Evolutionary conservation across 2,888 invertebrate species (phyloP).

Genomic region (Diaphora mendica): DNA sequence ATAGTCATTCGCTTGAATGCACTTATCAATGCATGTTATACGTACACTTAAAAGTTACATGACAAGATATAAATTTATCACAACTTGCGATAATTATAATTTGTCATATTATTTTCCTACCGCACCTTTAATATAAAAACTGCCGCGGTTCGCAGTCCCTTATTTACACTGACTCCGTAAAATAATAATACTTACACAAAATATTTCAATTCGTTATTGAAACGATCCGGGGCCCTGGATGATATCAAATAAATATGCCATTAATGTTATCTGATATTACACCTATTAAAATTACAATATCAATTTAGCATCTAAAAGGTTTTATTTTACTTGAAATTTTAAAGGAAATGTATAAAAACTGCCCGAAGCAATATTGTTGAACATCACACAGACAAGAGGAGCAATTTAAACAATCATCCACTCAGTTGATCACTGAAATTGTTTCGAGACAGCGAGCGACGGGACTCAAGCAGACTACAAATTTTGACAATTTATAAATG

Average conservation of each 20-base stretch:
- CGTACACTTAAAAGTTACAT: background rate
- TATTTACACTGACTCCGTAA: background rate
- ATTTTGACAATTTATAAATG: conserved; percentile 44
- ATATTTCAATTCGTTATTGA: background rate
- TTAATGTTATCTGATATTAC: background rate
- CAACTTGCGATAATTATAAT: background rate
- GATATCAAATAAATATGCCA: background rate
- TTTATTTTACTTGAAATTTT: conserved; percentile 1
- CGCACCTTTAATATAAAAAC: background rate
- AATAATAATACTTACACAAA: background rate
- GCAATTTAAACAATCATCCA: conserved; percentile 66
- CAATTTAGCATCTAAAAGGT: conserved; percentile 5
- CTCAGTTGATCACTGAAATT: conserved; percentile 68
- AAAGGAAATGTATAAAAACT: conserved; percentile 20
- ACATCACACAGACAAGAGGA: conserved; percentile 53
- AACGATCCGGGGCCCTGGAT: background rate
- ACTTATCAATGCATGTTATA: background rate
- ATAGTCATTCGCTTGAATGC: background rate
- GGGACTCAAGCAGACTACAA: conserved; percentile 23
- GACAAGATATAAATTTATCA: background rate
- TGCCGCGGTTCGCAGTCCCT: background rate
- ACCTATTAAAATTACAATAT: background rate
- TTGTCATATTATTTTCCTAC: background rate
- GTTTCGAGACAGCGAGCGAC: conserved; percentile 49
- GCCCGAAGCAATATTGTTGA: conserved; percentile 46